Conservation (phyloP, 1,140 invertebrate genomes). For the Steinernema khuongi region DNA sequence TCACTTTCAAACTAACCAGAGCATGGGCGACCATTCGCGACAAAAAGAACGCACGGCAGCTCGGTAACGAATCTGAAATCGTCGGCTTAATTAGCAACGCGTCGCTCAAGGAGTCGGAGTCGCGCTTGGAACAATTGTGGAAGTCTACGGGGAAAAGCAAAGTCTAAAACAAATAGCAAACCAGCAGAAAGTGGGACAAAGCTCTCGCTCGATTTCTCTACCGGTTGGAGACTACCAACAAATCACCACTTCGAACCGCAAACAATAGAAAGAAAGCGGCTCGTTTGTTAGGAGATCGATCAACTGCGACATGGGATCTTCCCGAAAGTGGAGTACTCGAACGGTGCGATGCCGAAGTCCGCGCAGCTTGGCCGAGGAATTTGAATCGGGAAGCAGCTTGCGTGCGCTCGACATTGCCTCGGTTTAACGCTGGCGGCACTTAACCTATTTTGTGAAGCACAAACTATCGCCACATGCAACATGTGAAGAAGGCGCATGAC, state of each 20-base stretch:
- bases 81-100: background rate
- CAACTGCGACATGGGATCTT: background rate
- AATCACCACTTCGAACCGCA: background rate
- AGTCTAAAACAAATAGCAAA: constrained; percentile 9
- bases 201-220: background rate
- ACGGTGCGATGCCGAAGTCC: too few species aligned
- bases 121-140: background rate
- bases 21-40: background rate
- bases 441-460: background rate
- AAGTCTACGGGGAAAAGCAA: background rate
- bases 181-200: background rate
- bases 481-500: too few species aligned
- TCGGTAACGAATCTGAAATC: background rate
- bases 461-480: too few species aligned
- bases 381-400: too few species aligned
- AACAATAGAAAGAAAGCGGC: background rate
- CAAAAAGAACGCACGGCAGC: background rate
- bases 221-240: background rate
- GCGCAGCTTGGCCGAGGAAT: too few species aligned
- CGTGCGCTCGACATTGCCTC: too few species aligned
- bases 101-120: background rate
- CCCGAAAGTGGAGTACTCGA: too few species aligned
- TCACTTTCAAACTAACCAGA: constrained; percentile 6
- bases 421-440: background rate
- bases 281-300: background rate